Evolutionary conservation across 1,140 invertebrate genomes (phyloP).

Genomic region (Trialeurodes vaporariorum): DNA sequence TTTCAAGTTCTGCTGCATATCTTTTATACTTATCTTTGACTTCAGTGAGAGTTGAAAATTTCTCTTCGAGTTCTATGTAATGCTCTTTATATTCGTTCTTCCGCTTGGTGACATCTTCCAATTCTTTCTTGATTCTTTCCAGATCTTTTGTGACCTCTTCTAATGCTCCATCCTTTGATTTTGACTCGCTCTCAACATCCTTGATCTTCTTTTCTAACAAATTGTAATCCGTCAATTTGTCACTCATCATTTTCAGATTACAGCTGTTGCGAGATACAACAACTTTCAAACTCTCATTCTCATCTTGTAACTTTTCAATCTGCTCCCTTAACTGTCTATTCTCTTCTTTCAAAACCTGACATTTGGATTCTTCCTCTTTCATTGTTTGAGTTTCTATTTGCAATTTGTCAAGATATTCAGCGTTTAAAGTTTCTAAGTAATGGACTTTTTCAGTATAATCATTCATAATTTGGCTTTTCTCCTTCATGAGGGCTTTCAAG

Average conservation of each 20-base stretch:
- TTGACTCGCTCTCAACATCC: neutral
- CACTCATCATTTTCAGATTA: neutral
- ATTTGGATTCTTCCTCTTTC: neutral
- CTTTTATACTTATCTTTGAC: no score
- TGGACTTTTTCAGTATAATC: neutral
- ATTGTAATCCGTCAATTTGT: neutral
- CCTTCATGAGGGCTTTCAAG: neutral
- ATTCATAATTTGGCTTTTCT: neutral
- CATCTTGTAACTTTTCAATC: neutral
- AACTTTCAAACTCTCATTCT: neutral
- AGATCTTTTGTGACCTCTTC: neutral
- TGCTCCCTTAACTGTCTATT: neutral
- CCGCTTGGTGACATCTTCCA: neutral
- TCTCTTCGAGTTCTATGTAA: neutral
- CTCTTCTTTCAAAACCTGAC: neutral
- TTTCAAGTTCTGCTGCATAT: no score
- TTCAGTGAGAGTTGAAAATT: neutral
- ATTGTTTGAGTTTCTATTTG: no score
- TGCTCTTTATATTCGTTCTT: neutral
- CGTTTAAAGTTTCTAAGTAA: neutral
- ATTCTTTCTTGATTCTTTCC: neutral
- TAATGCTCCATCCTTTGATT: neutral
- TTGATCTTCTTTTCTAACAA: neutral
- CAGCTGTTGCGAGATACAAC: neutral
- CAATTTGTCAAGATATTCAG: neutral